These are phyloP conservation scores for Acrobeloides nanus DNA, from an alignment of 2,888 invertebrate genomes.

Conservation along the genomic window DNA sequence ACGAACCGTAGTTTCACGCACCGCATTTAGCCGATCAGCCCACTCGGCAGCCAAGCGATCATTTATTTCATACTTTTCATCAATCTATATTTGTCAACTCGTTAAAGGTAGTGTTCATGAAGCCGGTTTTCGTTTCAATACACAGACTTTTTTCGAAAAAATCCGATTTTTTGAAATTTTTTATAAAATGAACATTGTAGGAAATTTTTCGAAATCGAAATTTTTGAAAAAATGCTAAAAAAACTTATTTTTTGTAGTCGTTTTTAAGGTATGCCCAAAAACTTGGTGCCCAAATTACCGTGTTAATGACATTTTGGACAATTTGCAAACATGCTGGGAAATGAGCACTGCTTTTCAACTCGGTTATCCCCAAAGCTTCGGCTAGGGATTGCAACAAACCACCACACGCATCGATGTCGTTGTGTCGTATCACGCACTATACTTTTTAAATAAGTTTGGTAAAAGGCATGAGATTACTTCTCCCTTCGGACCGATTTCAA, in stretches of 20 bases:
- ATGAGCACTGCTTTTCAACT: conserved; percentile 26
- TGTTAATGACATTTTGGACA: conserved; percentile 29
- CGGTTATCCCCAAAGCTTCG: conserved; percentile 24
- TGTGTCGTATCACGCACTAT: too few relatives aligned
- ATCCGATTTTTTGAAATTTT: too few relatives aligned
- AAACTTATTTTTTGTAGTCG: too few relatives aligned
- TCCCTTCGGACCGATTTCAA: conserved; percentile 10
- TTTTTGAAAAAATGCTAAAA: too few relatives aligned
- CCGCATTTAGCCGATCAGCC: conserved; percentile 37
- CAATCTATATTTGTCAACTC: conserved; percentile 29
- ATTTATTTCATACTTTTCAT: conserved; percentile 37
- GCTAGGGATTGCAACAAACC: conserved; percentile 42
- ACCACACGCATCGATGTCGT: conserved; percentile 40
- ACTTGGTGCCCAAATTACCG: too few relatives aligned
- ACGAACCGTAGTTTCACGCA: conserved; percentile 43
- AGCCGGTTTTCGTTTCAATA: too few relatives aligned
- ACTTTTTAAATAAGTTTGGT: too few relatives aligned
- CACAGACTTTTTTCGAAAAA: too few relatives aligned
- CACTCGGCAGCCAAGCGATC: conserved; percentile 40
- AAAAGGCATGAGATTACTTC: too few relatives aligned
- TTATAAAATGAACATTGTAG: too few relatives aligned
- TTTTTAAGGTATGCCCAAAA: too few relatives aligned
- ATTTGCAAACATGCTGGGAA: conserved; percentile 33
- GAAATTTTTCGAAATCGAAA: too few relatives aligned
- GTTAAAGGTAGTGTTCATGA: neutral